A percentile compares a stretch with the other conserved stretches of the same genome.
Evolutionary conservation across 2,113 vertebrate species (phyloP).

Genomic region (Phyllostomus hastatus): DNA sequence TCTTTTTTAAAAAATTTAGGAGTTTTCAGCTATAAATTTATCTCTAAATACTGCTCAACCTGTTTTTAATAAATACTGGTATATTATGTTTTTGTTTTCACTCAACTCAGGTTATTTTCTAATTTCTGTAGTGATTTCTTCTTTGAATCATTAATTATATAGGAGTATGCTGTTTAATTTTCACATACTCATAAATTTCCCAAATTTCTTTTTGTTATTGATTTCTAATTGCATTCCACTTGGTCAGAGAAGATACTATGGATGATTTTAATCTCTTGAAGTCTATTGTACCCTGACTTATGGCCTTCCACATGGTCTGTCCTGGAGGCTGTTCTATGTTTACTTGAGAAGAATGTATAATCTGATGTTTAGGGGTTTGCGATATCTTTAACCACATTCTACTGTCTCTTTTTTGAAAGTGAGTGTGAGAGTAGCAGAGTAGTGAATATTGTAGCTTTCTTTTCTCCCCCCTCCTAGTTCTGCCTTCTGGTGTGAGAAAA

Average conservation of each 20-base stretch:
- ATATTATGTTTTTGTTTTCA: neutral
- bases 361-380: neutral
- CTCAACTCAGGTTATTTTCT: neutral
- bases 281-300: neutral
- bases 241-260: neutral
- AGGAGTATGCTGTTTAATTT: neutral
- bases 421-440: neutral
- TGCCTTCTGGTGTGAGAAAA: neutral
- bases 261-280: neutral
- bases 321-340: neutral
- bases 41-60: neutral
- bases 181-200: neutral
- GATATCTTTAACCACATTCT: neutral
- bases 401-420: neutral
- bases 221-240: conserved; percentile 36
- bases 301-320: neutral
- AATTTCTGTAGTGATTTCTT: neutral
- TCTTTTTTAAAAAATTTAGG: neutral
- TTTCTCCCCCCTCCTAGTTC: neutral
- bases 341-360: neutral
- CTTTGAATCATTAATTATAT: neutral
- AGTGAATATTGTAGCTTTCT: neutral
- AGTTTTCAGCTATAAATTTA: neutral
- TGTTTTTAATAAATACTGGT: neutral
- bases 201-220: neutral